phyloP scores from a whole-genome alignment of 2,797 vertebrate species.

The Falco peregrinus region DNA sequence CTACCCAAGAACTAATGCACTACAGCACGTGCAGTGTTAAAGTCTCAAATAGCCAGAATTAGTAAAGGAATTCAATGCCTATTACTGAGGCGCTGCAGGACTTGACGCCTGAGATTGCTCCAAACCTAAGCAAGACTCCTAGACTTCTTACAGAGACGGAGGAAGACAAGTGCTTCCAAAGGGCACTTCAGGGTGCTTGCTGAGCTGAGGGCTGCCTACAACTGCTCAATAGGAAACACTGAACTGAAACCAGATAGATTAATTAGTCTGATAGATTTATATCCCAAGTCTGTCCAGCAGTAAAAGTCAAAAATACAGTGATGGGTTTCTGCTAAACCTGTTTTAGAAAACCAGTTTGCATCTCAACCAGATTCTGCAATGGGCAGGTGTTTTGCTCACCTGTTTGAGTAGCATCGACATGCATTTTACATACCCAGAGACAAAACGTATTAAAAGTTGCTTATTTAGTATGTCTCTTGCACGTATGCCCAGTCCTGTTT shows the following conservation, averaged over 20 bases:
- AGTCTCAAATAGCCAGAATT: background rate
- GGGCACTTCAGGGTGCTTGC: background rate
- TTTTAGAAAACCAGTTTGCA: background rate
- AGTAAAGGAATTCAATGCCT: background rate
- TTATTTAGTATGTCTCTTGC: background rate
- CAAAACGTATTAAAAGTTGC: no score
- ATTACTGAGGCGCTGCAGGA: background rate
- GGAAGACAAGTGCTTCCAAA: background rate
- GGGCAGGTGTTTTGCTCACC: background rate
- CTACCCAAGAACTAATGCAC: background rate
- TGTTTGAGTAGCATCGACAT: background rate
- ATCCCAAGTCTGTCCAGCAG: background rate
- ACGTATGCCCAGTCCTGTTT: rapidly evolving
- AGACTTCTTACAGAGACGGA: rapidly evolving
- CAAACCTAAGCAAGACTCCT: background rate
- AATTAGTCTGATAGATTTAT: background rate
- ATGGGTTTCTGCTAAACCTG: background rate
- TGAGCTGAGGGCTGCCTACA: background rate
- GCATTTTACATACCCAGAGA: background rate
- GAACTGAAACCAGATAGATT: background rate
- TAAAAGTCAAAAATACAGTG: background rate
- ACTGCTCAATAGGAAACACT: background rate
- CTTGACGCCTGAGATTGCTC: background rate
- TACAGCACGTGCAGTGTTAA: background rate
- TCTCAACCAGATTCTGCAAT: background rate